Conservation (phyloP, 2,797 vertebrate genomes). For the Mormyrus hasselquistii region DNA sequence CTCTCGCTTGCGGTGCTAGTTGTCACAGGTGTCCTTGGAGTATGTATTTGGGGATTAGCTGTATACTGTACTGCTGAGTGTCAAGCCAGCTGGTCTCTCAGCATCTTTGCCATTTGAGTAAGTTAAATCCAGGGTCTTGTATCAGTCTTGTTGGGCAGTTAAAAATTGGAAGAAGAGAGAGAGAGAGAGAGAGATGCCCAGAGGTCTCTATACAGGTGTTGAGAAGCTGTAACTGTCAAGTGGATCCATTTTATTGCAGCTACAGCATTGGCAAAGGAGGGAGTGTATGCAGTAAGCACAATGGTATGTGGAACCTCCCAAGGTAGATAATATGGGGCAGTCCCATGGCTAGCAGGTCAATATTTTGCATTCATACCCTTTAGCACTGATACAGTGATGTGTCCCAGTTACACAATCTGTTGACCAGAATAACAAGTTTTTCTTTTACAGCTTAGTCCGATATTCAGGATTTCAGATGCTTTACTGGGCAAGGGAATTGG, state of each 20-base stretch:
- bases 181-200: not conserved
- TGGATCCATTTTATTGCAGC: not conserved
- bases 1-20: not conserved
- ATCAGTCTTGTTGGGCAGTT: not conserved
- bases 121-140: not conserved
- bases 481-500: not conserved
- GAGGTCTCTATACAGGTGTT: not conserved
- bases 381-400: not conserved
- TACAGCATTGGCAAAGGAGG: not conserved
- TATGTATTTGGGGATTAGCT: not conserved
- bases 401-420: not conserved
- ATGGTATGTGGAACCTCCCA: not conserved
- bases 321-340: not conserved
- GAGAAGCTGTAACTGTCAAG: not conserved
- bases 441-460: not conserved
- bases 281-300: not conserved
- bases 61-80: not conserved
- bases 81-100: not conserved
- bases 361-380: not conserved
- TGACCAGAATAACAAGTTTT: not conserved
- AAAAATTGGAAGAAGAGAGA: not conserved
- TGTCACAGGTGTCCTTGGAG: not conserved
- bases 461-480: not conserved
- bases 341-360: not conserved
- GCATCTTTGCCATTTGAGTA: not conserved